A percentile compares a stretch with the other conserved stretches of the same genome.
Conservation (phyloP, 2,888 invertebrate genomes). For the Lathronympha strigana region DNA sequence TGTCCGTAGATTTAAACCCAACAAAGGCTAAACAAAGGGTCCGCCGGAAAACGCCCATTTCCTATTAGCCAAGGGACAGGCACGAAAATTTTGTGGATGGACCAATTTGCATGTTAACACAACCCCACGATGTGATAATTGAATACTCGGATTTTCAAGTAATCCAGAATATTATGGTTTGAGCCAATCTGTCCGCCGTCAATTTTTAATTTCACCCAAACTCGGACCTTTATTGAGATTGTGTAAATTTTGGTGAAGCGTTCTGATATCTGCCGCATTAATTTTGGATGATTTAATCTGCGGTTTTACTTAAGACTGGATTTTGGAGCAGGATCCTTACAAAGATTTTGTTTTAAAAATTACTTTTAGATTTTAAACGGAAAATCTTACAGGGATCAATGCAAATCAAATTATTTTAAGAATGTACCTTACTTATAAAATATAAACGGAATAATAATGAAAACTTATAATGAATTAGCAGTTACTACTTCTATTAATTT, state of each 20-base stretch:
- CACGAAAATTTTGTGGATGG: conserved; percentile 42
- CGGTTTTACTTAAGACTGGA: conserved; percentile 6
- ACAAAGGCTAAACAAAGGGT: conserved; percentile 40
- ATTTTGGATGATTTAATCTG: conserved; percentile 33
- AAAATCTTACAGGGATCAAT: too few relatives aligned
- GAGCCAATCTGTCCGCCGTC: conserved; percentile 39
- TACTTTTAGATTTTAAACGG: too few relatives aligned
- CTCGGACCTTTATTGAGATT: conserved; percentile 33
- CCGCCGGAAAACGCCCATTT: conserved; percentile 44
- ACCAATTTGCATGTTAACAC: conserved; percentile 47
- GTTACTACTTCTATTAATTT: too few relatives aligned
- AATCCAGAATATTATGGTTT: conserved; percentile 41
- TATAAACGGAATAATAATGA: too few relatives aligned
- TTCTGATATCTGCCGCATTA: conserved; percentile 32
- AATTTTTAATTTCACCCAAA: conserved; percentile 41
- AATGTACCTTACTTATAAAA: too few relatives aligned
- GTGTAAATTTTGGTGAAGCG: conserved; percentile 33
- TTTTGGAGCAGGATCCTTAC: neutral
- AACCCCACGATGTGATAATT: conserved; percentile 44
- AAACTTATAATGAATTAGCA: too few relatives aligned
- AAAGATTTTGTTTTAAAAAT: neutral
- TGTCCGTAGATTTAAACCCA: conserved; percentile 34
- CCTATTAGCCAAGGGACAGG: conserved; percentile 44
- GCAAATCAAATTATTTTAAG: too few relatives aligned
- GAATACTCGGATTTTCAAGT: conserved; percentile 43